These are phyloP conservation scores for Tupaia tana DNA, from an alignment of 2,113 vertebrate species.

Conservation along the genomic window DNA sequence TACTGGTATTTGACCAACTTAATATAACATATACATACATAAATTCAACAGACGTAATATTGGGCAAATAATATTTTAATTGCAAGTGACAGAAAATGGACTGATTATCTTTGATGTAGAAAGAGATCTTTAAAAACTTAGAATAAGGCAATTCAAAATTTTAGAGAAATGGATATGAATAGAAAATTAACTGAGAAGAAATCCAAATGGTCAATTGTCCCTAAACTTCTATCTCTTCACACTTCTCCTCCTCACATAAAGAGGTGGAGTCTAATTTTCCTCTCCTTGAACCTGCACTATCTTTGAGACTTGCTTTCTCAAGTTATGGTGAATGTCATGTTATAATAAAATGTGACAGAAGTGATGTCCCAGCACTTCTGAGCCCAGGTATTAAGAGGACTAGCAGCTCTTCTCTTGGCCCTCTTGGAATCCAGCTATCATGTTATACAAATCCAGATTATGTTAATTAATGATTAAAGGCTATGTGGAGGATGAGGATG, in stretches of 20 bases:
- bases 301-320: background rate
- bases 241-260: background rate
- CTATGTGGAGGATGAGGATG: background rate
- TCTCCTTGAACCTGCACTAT: background rate
- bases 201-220: background rate
- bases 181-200: slow-evolving; percentile 15
- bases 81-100: background rate
- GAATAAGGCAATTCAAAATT: background rate
- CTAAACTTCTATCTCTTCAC: background rate
- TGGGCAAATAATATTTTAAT: background rate
- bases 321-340: background rate
- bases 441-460: background rate
- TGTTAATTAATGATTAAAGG: background rate
- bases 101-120: background rate
- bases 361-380: background rate
- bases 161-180: background rate
- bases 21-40: slow-evolving; percentile 10
- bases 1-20: background rate
- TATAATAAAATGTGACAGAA: background rate
- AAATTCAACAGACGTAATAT: background rate
- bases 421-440: background rate
- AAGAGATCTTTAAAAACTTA: slow-evolving; percentile 4
- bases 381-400: background rate
- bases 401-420: background rate
- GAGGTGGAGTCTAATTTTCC: background rate